Conservation (phyloP, 2,113 vertebrate species). For the Rana temporaria region DNA sequence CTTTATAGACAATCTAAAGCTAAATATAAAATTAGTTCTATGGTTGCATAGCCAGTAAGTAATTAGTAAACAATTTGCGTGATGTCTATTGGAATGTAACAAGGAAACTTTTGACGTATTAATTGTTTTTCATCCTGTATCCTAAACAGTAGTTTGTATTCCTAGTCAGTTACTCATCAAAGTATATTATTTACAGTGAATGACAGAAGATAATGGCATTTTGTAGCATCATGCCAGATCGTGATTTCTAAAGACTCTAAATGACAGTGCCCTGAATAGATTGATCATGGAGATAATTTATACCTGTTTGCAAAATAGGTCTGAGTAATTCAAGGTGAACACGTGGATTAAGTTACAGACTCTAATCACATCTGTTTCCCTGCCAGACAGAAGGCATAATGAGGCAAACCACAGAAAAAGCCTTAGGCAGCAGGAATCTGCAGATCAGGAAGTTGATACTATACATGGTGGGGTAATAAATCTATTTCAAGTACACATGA, state of each 20-base stretch:
- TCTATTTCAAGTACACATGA: too few relatives aligned
- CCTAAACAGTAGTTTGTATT: neutral
- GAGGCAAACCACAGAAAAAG: neutral
- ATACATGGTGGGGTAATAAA: neutral
- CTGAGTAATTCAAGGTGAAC: neutral
- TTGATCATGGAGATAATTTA: conserved; percentile 5
- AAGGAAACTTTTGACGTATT: neutral
- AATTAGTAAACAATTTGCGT: neutral
- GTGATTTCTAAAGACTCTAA: neutral
- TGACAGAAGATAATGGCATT: neutral
- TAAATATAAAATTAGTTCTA: too few relatives aligned
- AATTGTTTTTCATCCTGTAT: neutral
- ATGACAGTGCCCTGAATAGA: neutral
- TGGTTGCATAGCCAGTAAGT: neutral
- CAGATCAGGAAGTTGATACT: neutral
- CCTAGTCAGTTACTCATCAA: neutral
- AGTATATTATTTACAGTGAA: neutral
- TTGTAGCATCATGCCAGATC: neutral
- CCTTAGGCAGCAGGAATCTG: neutral
- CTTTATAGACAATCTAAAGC: too few relatives aligned
- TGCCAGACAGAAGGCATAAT: neutral
- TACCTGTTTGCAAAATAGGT: neutral
- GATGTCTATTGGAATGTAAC: neutral
- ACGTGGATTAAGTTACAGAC: neutral
- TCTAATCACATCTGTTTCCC: neutral